Conservation (phyloP, 2,888 invertebrate genomes). For the Willowsia nigromaculata region DNA sequence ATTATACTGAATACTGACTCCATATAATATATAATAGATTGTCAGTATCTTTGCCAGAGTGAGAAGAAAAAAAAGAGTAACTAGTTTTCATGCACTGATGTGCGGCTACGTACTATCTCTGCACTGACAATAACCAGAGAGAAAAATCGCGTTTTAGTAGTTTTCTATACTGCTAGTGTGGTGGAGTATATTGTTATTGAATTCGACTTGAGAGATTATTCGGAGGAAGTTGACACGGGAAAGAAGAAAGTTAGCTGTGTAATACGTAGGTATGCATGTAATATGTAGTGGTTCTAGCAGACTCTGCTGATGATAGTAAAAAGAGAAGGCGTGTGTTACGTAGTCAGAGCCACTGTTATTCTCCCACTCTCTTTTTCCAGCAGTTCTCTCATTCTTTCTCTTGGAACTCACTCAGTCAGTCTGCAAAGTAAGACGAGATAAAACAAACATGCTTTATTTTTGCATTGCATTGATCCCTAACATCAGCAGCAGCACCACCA, state of each 20-base stretch:
- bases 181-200: conserved; percentile 29
- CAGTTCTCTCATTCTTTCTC: background rate
- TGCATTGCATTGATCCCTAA: background rate
- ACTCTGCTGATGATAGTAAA: background rate
- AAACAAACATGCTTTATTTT: conserved; percentile 43
- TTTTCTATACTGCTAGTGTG: background rate
- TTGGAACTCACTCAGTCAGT: background rate
- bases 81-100: background rate
- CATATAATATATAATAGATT: no score
- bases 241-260: conserved; percentile 5
- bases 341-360: background rate
- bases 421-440: background rate
- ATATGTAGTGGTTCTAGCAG: background rate
- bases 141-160: background rate
- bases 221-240: background rate
- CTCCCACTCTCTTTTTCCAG: background rate
- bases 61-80: background rate
- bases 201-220: conserved; percentile 31
- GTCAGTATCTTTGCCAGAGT: background rate
- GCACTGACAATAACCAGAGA: background rate
- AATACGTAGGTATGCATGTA: background rate
- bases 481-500: background rate
- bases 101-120: background rate
- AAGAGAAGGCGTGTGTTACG: conserved; percentile 13
- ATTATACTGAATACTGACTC: background rate